A percentile compares a stretch with the other conserved stretches of the same genome.
phyloP scores from a whole-genome alignment of 1,140 invertebrate genomes.

The Penaeus japonicus region DNA sequence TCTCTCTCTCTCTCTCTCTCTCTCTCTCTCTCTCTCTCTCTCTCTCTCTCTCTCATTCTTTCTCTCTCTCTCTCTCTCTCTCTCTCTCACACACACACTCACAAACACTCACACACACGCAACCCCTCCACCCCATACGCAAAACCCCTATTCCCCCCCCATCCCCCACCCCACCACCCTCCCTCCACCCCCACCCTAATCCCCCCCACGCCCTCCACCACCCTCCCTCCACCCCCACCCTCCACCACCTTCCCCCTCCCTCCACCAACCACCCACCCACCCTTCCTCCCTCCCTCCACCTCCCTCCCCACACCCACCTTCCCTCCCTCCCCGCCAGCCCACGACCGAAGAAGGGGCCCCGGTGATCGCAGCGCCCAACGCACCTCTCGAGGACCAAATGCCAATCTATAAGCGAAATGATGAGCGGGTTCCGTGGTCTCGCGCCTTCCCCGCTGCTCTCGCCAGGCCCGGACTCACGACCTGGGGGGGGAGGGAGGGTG shows the following conservation, averaged over 20 bases:
- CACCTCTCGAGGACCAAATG: background rate
- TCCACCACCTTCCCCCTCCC: background rate
- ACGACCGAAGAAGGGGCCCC: too few relatives aligned
- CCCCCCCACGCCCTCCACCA: too few relatives aligned
- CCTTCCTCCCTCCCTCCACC: background rate
- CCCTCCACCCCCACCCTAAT: too few relatives aligned
- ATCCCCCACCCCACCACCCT: too few relatives aligned
- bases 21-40: background rate
- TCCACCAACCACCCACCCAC: background rate
- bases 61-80: too few relatives aligned
- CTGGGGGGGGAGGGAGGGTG: background rate
- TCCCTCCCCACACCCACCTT: too few relatives aligned
- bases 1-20: background rate
- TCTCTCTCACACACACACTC: too few relatives aligned
- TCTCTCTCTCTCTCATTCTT: background rate
- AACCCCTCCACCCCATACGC: too few relatives aligned
- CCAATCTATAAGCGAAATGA: constrained; percentile 6
- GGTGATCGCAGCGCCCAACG: background rate
- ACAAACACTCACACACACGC: too few relatives aligned
- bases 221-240: background rate
- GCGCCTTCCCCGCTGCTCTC: background rate
- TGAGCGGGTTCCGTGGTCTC: background rate
- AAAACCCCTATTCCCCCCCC: too few relatives aligned
- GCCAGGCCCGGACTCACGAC: background rate
- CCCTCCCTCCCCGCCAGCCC: background rate